Evolutionary conservation across 2,797 vertebrate species (phyloP), one percentile per base, ranked within the genome.

Genomic region (Xyrichtys novacula): DNA sequence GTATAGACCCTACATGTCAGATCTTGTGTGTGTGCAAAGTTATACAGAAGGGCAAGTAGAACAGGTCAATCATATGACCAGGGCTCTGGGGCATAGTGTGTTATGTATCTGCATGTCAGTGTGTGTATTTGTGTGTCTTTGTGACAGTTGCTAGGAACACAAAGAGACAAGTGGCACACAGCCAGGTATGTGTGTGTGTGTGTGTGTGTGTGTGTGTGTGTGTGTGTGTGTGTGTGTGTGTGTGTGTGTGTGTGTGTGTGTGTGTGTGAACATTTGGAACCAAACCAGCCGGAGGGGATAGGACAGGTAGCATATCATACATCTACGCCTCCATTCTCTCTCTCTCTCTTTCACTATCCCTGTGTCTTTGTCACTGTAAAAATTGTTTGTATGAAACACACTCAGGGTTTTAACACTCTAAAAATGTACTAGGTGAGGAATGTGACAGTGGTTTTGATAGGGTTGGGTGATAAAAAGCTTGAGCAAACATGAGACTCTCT

Each of bases 41-140:
- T 81, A 89, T 81, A 89, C 47, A 48, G 89, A 85, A 57, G 70
- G 93, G 86, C 89, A 85, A 91, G 89, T 92, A 81, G 76, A 95
- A 88, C 91, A 93, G 91, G 90, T 91, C 93, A 91, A 84, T 86
- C 89, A 65, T 86, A 86, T 84, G 87, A 87, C 88, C 91, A 68
- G 65, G 78, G 88, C 91, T 85, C 11, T 67, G 86, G 78, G 72
- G 80, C 76, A 88, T 20, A 59, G 78, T 26, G 26, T 70, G 77
- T 60, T 12, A 12, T 42, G 19, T 49, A 26, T 74, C 77, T 58
- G 68, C 47, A 42, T 50, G 34, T 23, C 20, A 48, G 31, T 4
- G 15, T 34, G 43, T 48, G 49, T 43, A 50, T 40, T 39, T 31
- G 7, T 12, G 38, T 65, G 50, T 68, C 29, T 71, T 25, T 62